phyloP scores from a whole-genome alignment of 2,888 invertebrate species.

The Euplagia quadripunctaria region DNA sequence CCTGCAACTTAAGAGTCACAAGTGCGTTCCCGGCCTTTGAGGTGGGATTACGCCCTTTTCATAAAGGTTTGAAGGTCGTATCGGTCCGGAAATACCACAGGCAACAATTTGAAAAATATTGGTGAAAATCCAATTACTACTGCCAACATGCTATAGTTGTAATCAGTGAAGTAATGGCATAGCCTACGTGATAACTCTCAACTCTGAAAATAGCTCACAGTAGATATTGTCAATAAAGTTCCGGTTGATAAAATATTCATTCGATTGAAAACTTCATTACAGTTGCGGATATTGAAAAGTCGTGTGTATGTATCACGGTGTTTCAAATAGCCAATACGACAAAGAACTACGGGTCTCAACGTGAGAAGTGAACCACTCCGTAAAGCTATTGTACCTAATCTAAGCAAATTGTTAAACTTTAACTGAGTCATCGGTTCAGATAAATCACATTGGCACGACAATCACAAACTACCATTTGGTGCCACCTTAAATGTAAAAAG shows the following conservation, averaged over 20 bases:
- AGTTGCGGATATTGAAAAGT: constrained; percentile 16
- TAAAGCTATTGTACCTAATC: too few relatives aligned
- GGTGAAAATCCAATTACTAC: neutral
- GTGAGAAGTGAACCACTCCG: neutral
- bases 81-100: too few relatives aligned
- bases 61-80: too few relatives aligned
- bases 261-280: constrained; percentile 17
- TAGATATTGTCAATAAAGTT: constrained; percentile 9
- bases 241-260: constrained; percentile 17
- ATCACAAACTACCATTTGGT: too few relatives aligned
- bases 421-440: too few relatives aligned
- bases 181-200: neutral
- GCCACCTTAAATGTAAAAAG: too few relatives aligned
- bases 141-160: neutral
- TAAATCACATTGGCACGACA: too few relatives aligned
- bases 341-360: neutral
- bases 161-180: neutral
- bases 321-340: neutral
- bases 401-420: too few relatives aligned
- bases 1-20: too few relatives aligned
- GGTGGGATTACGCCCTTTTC: too few relatives aligned
- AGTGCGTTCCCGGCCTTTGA: too few relatives aligned
- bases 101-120: neutral
- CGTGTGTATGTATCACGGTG: neutral
- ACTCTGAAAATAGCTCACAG: neutral